phyloP scores from a whole-genome alignment of 1,140 invertebrate species.

The Drosophila pachea region DNA sequence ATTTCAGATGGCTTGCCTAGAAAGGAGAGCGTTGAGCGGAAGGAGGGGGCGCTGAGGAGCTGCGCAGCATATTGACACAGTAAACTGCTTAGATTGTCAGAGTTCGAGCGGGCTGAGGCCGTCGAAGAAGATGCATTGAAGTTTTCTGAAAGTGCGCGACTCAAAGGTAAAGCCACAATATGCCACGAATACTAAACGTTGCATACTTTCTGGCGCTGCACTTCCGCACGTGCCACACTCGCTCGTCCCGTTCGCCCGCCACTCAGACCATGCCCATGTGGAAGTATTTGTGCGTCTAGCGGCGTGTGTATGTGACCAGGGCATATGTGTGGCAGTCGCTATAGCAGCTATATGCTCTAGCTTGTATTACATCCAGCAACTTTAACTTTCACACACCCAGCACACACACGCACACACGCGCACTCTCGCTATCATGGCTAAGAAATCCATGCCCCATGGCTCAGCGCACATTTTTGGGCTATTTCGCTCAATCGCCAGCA shows the following conservation, averaged over 20 bases:
- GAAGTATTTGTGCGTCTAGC: conserved; percentile 13
- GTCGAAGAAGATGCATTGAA: conserved; percentile 57
- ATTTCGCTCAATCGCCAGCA: conserved; percentile 32
- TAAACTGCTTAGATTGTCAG: conserved; percentile 76
- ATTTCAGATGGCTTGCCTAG: background rate
- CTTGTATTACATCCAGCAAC: conserved; percentile 27
- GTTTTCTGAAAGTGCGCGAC: conserved; percentile 51
- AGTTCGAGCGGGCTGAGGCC: conserved; percentile 61
- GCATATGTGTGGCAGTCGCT: conserved; percentile 24
- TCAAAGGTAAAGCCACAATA: conserved; percentile 50
- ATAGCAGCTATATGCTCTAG: conserved; percentile 14
- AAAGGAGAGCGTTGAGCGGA: background rate
- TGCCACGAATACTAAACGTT: conserved; percentile 43
- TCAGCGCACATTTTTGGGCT: conserved; percentile 31
- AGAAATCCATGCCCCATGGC: conserved; percentile 40
- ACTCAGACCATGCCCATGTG: background rate
- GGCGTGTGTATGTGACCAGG: conserved; percentile 17
- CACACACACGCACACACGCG: conserved; percentile 20
- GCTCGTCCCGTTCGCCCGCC: background rate
- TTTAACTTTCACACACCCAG: conserved; percentile 17
- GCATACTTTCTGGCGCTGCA: conserved; percentile 41
- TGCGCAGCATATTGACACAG: conserved; percentile 74
- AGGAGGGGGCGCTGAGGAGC: conserved; percentile 42
- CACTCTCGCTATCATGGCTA: conserved; percentile 35
- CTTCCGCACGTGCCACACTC: conserved; percentile 18